Conservation (phyloP, 2,888 invertebrate genomes). For the Sminthurinus aureus region DNA sequence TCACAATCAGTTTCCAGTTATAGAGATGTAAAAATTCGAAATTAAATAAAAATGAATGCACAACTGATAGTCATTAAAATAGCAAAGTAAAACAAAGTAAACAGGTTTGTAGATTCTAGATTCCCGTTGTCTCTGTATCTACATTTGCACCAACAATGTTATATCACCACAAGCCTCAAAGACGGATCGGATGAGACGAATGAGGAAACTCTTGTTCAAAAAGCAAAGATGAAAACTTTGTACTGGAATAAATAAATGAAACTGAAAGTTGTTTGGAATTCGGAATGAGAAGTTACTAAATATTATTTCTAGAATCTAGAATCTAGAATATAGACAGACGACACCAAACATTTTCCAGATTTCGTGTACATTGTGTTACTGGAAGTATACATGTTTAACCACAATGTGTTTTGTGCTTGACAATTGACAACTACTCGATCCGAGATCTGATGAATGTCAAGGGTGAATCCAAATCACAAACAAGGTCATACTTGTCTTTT, state of each 20-base stretch:
- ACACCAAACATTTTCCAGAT: too few species aligned
- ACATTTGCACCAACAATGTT: background rate
- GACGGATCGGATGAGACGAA: background rate
- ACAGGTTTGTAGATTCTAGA: background rate
- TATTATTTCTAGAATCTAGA: too few species aligned
- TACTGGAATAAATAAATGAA: background rate
- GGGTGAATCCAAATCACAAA: constrained; percentile 5
- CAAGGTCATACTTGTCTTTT: background rate
- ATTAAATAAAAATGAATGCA: background rate
- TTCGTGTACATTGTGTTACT: too few species aligned
- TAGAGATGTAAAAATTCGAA: background rate
- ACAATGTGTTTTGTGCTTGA: background rate
- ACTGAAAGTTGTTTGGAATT: too few species aligned
- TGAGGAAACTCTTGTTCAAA: too few species aligned
- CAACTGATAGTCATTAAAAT: background rate
- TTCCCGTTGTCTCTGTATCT: background rate
- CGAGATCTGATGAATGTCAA: constrained; percentile 24
- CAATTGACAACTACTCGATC: background rate
- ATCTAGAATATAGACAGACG: too few species aligned
- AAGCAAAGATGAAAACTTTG: background rate
- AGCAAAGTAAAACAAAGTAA: background rate
- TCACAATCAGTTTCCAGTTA: background rate
- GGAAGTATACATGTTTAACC: too few species aligned
- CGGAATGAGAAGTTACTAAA: too few species aligned
- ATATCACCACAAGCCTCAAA: background rate